These are phyloP conservation scores for Cryptocheilus praepositus DNA, from an alignment of 2,888 invertebrate species.

Conservation along the genomic window DNA sequence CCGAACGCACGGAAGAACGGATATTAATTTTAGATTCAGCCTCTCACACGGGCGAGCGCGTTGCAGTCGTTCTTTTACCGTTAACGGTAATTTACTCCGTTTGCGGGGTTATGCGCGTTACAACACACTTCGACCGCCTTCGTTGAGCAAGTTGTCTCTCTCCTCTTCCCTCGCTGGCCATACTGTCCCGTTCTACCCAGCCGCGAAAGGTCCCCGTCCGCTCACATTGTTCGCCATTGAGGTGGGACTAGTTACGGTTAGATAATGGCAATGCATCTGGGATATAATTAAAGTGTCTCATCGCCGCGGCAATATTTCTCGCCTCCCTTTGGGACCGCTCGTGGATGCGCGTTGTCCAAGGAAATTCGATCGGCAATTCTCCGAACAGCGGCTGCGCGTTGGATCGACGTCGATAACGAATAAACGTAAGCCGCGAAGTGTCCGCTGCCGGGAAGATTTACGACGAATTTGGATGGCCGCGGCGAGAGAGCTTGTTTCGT, in stretches of 20 bases:
- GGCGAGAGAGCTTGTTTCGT: too few relatives aligned
- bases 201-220: constrained; percentile 49
- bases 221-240: constrained; percentile 47
- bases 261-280: constrained; percentile 47
- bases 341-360: neutral
- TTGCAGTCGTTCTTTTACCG: constrained; percentile 41
- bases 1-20: constrained; percentile 10
- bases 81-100: constrained; percentile 51
- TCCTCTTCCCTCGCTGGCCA: too few relatives aligned
- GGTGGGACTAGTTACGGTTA: constrained; percentile 52
- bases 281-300: constrained; percentile 44
- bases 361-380: neutral
- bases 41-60: constrained; percentile 26
- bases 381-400: neutral
- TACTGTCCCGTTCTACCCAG: too few relatives aligned
- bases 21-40: constrained; percentile 37
- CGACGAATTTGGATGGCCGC: neutral
- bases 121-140: constrained; percentile 1
- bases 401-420: neutral
- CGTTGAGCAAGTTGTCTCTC: constrained; percentile 50
- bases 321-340: neutral
- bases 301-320: constrained; percentile 21
- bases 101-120: constrained; percentile 38
- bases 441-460: constrained; percentile 1
- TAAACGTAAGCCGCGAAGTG: neutral